These are phyloP conservation scores for Chrysemys picta DNA, from an alignment of 2,113 vertebrate genomes.

Conservation along the genomic window DNA sequence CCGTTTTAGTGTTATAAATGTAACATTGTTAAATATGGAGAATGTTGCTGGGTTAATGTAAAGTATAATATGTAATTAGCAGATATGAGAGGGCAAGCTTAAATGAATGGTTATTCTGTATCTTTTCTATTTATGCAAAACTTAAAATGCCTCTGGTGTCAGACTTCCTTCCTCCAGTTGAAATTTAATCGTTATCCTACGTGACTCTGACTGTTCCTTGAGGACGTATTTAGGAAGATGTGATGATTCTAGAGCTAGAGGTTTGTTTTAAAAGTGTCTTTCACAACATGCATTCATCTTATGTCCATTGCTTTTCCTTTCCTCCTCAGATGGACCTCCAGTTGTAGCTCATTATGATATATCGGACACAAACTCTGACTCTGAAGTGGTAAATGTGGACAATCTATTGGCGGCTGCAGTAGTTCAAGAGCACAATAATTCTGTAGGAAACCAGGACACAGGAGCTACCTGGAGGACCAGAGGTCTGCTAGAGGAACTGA, in stretches of 20 bases:
- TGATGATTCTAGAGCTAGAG: constrained; percentile 14
- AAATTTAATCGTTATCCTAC: background rate
- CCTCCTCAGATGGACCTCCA: constrained; percentile 92
- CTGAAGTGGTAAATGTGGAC: constrained; percentile 93
- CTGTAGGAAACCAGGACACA: constrained; percentile 85
- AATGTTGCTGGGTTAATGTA: constrained; percentile 13
- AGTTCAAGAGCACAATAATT: constrained; percentile 90
- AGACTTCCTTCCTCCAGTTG: constrained; percentile 25
- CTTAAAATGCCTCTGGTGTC: constrained; percentile 53
- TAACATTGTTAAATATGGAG: constrained; percentile 25
- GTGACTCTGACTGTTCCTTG: background rate
- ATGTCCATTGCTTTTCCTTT: constrained; percentile 78
- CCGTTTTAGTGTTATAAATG: constrained; percentile 43
- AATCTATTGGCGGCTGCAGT: constrained; percentile 90
- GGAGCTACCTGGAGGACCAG: constrained; percentile 87
- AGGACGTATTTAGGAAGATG: constrained; percentile 3
- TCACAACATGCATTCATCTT: constrained; percentile 39
- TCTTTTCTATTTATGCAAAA: constrained; percentile 45
- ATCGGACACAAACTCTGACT: constrained; percentile 96
- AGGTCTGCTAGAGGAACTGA: constrained; percentile 83
- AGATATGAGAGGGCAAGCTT: background rate
- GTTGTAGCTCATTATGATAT: constrained; percentile 94
- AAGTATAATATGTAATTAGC: constrained; percentile 3
- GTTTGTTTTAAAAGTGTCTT: constrained; percentile 32
- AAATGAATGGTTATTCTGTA: background rate